These are phyloP conservation scores for Radopholus similis DNA, from an alignment of 1,140 invertebrate species.

Conservation along the genomic window DNA sequence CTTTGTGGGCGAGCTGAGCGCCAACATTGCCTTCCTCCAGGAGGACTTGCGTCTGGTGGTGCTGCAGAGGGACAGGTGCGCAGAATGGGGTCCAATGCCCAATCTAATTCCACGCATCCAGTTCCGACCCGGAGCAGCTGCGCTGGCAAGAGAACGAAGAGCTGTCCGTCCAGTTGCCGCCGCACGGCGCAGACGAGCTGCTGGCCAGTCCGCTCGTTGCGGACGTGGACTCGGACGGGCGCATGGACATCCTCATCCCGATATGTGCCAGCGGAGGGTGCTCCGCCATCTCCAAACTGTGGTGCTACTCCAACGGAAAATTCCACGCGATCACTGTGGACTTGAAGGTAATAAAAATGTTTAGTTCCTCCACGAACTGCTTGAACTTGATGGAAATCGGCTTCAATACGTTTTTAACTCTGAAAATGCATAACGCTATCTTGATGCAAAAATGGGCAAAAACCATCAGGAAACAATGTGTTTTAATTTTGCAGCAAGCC, in stretches of 20 bases:
- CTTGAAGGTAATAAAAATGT: no score
- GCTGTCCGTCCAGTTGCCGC: conserved; percentile 24
- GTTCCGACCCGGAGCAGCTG: neutral
- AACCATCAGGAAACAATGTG: neutral
- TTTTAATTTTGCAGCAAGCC: conserved; percentile 1
- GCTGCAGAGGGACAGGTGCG: conserved; percentile 30
- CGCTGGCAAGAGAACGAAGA: conserved; percentile 27
- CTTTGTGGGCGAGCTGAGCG: conserved; percentile 43
- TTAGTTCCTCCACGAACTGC: no score
- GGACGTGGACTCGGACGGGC: conserved; percentile 50
- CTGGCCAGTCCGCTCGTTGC: conserved; percentile 45
- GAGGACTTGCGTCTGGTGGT: conserved; percentile 27
- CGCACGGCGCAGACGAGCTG: conserved; percentile 23
- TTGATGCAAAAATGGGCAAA: neutral
- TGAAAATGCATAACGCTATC: neutral
- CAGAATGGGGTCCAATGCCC: neutral
- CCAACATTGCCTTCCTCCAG: conserved; percentile 50
- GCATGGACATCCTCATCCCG: conserved; percentile 48
- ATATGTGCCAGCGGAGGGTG: conserved; percentile 37
- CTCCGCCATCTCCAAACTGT: conserved; percentile 1
- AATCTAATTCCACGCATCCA: neutral
- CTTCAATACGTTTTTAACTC: no score
- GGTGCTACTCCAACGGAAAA: no score
- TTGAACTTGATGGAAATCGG: no score
- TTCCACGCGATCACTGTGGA: no score